Base-by-base conservation (phyloP, 2,113 vertebrate genomes). In the Oplegnathus fasciatus region DNA sequence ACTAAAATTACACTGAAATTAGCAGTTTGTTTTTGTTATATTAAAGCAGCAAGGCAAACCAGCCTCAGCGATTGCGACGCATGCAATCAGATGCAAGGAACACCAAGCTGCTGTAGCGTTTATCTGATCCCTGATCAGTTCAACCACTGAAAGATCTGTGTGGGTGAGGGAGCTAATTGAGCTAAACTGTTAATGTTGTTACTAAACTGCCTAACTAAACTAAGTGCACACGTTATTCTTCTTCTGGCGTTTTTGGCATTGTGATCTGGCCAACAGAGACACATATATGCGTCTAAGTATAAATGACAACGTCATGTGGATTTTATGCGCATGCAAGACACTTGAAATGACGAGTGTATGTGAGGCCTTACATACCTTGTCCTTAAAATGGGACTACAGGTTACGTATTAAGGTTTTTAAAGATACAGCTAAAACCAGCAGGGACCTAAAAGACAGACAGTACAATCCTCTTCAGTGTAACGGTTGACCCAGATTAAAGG, bases 401-500 rank as follows among this genome's bases (percentile, higher is more conserved):
- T 61, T 3, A 68, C 40, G 20, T 40, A 60, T 44, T 14, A 37
- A 4, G 7, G 14, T n/a, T 61, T 48, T 74, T 44, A 60, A 10
- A 82, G 26, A 50, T 6, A 14, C 46, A 79, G 60, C 32, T 66
- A 26, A 67, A 82, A 78, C 26, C 73, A 80, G 50, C 46, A 17
- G 78, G 70, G 55, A 68, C 71, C 44, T 61, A 6, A 70, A 73
- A 76, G 30, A 57, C 82, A 81, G 71, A 86, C 84, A 2, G 74
- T 3, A n/a, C 60, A 82, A 67, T 85, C 78, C 55, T 78, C 80
- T 77, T 73, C 46, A 54, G 42, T 9, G 4, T 18, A 71, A 46
- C 40, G 10, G 28, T 2, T 72, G 72, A 83, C 69, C 64, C 65
- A 73, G 85, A 86, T 84, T 86, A 86, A 64, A 88, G 74, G 77